Percentiles rank a stretch among this genome's conserved stretches.
These are phyloP conservation scores for Syngnathus floridae DNA, from an alignment of 2,113 vertebrate genomes.

Conservation along the genomic window DNA sequence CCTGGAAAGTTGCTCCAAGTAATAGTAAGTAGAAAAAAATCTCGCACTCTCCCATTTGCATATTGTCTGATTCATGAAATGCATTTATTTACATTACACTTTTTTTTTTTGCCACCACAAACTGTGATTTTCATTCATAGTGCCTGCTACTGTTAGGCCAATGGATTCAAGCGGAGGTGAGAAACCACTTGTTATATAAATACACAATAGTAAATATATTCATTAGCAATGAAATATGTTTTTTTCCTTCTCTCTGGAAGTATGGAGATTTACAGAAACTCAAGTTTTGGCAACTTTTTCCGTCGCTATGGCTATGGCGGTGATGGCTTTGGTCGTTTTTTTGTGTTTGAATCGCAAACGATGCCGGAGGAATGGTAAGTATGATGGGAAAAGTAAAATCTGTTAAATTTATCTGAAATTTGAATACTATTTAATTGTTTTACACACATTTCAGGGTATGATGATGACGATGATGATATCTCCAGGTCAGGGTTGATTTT, in stretches of 20 bases:
- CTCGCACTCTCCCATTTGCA: conserved; percentile 19
- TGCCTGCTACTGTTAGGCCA: conserved; percentile 20
- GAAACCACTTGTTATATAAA: not conserved
- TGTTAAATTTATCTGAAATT: not conserved
- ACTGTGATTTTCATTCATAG: conserved; percentile 16
- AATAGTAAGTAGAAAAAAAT: conserved; percentile 18
- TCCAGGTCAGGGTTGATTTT: conserved; percentile 40
- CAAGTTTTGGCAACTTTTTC: conserved; percentile 58
- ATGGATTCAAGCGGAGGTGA: conserved; percentile 34
- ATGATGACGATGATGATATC: not conserved
- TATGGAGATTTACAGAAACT: conserved; percentile 41
- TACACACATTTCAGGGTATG: conserved; percentile 28
- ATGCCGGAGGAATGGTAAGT: conserved; percentile 51
- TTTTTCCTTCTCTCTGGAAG: not conserved
- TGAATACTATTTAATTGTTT: not conserved
- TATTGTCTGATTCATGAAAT: not conserved
- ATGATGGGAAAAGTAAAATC: conserved; percentile 20
- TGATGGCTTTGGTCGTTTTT: conserved; percentile 47
- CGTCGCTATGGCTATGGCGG: conserved; percentile 48
- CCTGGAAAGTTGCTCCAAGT: conserved; percentile 13
- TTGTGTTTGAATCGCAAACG: conserved; percentile 50
- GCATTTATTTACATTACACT: not conserved
- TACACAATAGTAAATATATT: not conserved
- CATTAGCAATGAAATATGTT: not conserved
- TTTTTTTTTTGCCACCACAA: not conserved